phyloP scores from a whole-genome alignment of 2,797 vertebrate genomes.

The Gymnoscopelus microlampas region DNA sequence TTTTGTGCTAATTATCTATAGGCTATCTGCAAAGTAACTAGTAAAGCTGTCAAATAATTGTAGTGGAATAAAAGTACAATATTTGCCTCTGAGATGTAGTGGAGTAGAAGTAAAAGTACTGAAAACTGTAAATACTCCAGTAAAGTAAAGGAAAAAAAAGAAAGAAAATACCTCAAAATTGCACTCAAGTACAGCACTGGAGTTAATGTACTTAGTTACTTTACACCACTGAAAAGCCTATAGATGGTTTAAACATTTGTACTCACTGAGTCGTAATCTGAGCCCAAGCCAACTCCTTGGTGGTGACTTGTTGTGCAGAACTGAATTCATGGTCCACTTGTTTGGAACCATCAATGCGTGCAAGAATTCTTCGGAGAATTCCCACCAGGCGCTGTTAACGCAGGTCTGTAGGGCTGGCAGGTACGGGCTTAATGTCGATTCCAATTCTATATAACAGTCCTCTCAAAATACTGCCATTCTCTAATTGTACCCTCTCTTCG shows the following conservation, averaged over 20 bases:
- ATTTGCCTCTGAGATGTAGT: too few relatives aligned
- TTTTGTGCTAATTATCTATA: too few relatives aligned
- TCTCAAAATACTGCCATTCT: conserved; percentile 25
- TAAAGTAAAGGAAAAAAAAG: too few relatives aligned
- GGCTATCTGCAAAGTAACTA: too few relatives aligned
- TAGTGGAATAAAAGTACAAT: too few relatives aligned
- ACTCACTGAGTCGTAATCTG: conserved; percentile 75
- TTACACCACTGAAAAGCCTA: too few relatives aligned
- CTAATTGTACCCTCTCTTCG: conserved; percentile 1
- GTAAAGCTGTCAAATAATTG: too few relatives aligned
- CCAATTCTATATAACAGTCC: conserved; percentile 3
- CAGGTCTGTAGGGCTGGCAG: conserved; percentile 16
- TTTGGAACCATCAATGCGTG: conserved; percentile 78
- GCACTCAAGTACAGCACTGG: too few relatives aligned
- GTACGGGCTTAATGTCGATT: conserved; percentile 13
- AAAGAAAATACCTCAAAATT: too few relatives aligned
- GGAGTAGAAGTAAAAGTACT: too few relatives aligned
- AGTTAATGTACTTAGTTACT: too few relatives aligned
- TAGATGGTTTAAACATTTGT: not conserved
- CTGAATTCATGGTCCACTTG: conserved; percentile 75
- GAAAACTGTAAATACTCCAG: too few relatives aligned
- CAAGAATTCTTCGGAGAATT: conserved; percentile 24
- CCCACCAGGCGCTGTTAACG: conserved; percentile 15
- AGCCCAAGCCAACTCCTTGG: conserved; percentile 79
- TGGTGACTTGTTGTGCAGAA: conserved; percentile 72